Base-by-base conservation (phyloP, 2,888 invertebrate species). In the Leucophenga maculata region DNA sequence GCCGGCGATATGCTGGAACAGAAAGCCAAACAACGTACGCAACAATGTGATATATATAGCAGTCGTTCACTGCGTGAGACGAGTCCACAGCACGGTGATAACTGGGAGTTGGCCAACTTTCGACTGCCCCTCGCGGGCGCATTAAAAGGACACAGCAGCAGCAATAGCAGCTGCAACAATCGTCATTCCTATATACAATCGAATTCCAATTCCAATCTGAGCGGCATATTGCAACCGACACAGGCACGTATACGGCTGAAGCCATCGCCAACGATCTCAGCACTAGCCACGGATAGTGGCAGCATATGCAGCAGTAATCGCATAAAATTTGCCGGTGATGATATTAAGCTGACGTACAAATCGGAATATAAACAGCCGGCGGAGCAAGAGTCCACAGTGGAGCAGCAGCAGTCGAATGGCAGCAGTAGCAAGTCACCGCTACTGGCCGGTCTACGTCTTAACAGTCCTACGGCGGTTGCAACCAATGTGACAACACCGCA, bases 61-160 rank as follows among this genome's bases (percentile, higher is more conserved):
- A 86, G 79, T 72, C 84, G 81, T 39, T 84, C 80, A 8, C 74
- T 79, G 9, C 78, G 80, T 39, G 83, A 79, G 46, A 72, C 72
- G 11, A 64, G 69, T 6, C 55, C 32, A 54, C 74, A 76, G 26
- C 76, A 75, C 14, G 67, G 20, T 54, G 74, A 82, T n/a, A 77
- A 74, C 74, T 80, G 81, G 78, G 86, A 86, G 68, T 71, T 86
- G 72, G 86, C 83, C 26, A 79, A 86, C 65, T 82, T 86, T 39
- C 85, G 86, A 3, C 73, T 86, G 50, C 86, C 86, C 0, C 69
- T 86, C 0, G 86, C 86, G 57, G 86, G 85, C 1, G 79, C 86
- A 3, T 79, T 86, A 0, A 85, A 83, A 67, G 75, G 74, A 57
- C 86, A 85, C 65, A 75, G 71, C 20, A 77, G 74, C 67, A 76